Conservation (phyloP, 1,140 invertebrate species). For the Lasaia peninsularis region DNA sequence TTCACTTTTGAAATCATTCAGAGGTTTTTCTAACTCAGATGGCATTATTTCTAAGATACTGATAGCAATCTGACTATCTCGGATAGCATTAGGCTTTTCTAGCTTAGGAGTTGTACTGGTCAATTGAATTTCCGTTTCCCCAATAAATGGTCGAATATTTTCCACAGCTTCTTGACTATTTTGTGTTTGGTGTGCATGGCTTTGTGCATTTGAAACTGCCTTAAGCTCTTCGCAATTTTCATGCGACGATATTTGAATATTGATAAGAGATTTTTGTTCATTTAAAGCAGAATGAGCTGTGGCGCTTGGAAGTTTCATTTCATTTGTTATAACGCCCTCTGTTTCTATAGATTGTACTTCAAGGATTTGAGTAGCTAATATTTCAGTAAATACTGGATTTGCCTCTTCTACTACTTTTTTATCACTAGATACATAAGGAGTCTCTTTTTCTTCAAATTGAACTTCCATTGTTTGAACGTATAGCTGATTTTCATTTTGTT, state of each 20-base stretch:
- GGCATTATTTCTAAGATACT: slow-evolving; percentile 45
- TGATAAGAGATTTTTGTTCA: slow-evolving; percentile 42
- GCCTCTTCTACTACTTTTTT: slow-evolving; percentile 31
- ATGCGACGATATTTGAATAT: slow-evolving; percentile 40
- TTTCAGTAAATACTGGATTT: slow-evolving; percentile 31
- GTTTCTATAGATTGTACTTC: slow-evolving; percentile 26
- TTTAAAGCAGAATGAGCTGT: slow-evolving; percentile 30
- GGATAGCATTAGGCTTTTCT: slow-evolving; percentile 24
- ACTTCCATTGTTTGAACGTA: slow-evolving; percentile 43
- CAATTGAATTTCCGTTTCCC: slow-evolving; percentile 40
- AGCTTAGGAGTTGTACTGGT: slow-evolving; percentile 2
- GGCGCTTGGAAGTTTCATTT: slow-evolving; percentile 6
- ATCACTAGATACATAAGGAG: slow-evolving; percentile 21
- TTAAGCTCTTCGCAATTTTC: slow-evolving; percentile 38
- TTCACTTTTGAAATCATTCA: slow-evolving; percentile 25
- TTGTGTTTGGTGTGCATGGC: slow-evolving; percentile 32
- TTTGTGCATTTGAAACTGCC: slow-evolving; percentile 19
- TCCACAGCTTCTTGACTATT: slow-evolving; percentile 41
- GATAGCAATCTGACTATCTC: slow-evolving; percentile 44
- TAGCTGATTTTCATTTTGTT: slow-evolving; percentile 34
- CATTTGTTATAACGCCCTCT: background rate
- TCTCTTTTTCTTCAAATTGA: slow-evolving; percentile 44
- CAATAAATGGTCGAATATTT: slow-evolving; percentile 41
- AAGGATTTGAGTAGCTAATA: slow-evolving; percentile 37
- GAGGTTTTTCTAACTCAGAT: slow-evolving; percentile 36